Percentiles rank a stretch among this genome's conserved stretches.
These are phyloP conservation scores for Lordiphosa mommai DNA, from an alignment of 1,140 invertebrate genomes.

Conservation along the genomic window DNA sequence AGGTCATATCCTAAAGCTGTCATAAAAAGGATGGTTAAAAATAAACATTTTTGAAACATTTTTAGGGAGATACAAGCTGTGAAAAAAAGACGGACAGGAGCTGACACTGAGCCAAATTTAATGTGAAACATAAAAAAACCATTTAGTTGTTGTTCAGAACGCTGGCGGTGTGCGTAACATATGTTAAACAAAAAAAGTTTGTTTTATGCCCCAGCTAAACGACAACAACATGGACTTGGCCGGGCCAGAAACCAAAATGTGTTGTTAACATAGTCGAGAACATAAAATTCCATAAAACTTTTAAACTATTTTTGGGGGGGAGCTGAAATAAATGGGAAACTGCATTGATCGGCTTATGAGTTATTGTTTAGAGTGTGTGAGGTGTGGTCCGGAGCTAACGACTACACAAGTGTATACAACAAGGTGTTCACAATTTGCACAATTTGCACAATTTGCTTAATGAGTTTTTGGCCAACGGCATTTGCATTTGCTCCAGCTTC, in stretches of 20 bases:
- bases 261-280: constrained; percentile 22
- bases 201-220: constrained; percentile 12
- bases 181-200: constrained; percentile 39
- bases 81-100: not conserved
- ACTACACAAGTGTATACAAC: not conserved
- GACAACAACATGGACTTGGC: constrained; percentile 1
- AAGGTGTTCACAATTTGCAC: constrained; percentile 11
- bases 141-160: constrained; percentile 2
- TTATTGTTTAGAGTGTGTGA: not conserved
- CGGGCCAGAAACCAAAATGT: constrained; percentile 19
- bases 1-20: too few relatives aligned
- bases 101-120: constrained; percentile 1
- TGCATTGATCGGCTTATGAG: too few relatives aligned
- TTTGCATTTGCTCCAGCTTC: not conserved
- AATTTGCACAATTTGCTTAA: constrained; percentile 50
- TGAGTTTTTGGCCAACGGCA: constrained; percentile 49
- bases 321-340: too few relatives aligned
- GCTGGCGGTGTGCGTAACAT: constrained; percentile 10
- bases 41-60: too few relatives aligned
- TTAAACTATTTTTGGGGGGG: too few relatives aligned
- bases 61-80: not conserved
- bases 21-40: too few relatives aligned
- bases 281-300: too few relatives aligned
- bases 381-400: too few relatives aligned
- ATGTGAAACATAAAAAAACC: constrained; percentile 5